Evolutionary conservation across 2,113 vertebrate species (phyloP).

Genomic region (Guaruba guarouba): DNA sequence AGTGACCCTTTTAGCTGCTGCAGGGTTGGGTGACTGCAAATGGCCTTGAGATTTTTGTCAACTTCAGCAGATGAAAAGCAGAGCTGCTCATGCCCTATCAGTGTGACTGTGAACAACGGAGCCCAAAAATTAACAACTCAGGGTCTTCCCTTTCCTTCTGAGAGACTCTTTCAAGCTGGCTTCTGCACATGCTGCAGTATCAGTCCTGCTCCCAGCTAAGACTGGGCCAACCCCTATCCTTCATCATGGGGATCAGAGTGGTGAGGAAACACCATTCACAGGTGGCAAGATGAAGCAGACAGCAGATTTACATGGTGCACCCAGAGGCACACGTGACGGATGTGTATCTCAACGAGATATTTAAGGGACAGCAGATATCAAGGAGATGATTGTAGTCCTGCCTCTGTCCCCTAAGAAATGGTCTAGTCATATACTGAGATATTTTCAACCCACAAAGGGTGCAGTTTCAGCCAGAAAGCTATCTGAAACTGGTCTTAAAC

Average conservation of each 20-base stretch:
- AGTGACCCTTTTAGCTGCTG: neutral
- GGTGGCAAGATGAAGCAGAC: neutral
- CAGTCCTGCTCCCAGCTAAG: neutral
- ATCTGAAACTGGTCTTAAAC: neutral
- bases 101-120: neutral
- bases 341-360: neutral
- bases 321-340: neutral
- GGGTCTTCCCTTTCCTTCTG: neutral
- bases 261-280: fast-evolving
- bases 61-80: neutral
- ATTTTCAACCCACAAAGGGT: neutral
- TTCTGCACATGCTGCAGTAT: neutral
- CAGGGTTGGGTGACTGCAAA: neutral
- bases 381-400: neutral
- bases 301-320: neutral
- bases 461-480: neutral
- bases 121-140: neutral
- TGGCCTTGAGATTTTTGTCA: neutral
- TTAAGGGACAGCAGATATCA: neutral
- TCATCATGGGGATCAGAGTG: fast-evolving
- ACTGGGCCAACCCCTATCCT: neutral
- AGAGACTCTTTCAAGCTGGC: neutral
- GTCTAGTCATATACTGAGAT: neutral
- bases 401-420: neutral
- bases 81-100: neutral